A percentile compares a stretch with the other conserved stretches of the same genome.
Conservation (phyloP, 2,888 invertebrate genomes). For the Dicyrtoma fusca region DNA sequence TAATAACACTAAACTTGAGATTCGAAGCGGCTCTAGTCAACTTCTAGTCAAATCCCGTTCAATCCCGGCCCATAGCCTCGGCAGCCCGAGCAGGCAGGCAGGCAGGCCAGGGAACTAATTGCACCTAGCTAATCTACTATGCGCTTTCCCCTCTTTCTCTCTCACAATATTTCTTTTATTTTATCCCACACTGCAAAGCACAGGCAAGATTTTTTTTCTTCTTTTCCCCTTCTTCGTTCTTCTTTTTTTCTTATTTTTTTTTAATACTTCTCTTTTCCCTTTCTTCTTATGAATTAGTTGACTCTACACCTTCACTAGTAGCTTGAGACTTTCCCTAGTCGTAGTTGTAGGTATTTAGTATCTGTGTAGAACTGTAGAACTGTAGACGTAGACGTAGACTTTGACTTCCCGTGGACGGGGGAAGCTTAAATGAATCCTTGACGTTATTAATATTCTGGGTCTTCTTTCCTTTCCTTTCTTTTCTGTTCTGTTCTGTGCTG, state of each 20-base stretch:
- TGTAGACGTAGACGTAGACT: no score
- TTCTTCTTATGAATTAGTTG: not conserved
- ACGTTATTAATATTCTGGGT: slow-evolving; percentile 14
- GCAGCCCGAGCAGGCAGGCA: no score
- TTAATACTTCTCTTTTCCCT: not conserved
- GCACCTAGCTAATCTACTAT: slow-evolving; percentile 11
- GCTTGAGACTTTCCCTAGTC: no score
- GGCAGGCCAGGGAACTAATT: not conserved
- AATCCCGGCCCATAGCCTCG: no score
- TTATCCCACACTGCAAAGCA: no score
- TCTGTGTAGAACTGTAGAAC: no score
- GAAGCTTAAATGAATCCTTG: slow-evolving; percentile 19
- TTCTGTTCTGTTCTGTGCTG: not conserved
- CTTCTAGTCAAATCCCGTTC: no score
- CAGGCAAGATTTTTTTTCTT: no score
- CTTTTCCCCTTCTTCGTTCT: not conserved
- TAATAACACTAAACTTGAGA: no score
- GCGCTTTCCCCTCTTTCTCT: slow-evolving; percentile 10
- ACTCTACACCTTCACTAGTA: not conserved
- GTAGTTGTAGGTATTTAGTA: no score
- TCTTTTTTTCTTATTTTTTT: slow-evolving; percentile 1
- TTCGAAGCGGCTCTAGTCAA: no score
- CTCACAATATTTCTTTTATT: slow-evolving; percentile 9
- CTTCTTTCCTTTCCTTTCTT: slow-evolving; percentile 1
- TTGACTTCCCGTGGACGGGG: no score